Evolutionary conservation across 2,113 vertebrate species (phyloP).

Genomic region (Ctenomys sociabilis): DNA sequence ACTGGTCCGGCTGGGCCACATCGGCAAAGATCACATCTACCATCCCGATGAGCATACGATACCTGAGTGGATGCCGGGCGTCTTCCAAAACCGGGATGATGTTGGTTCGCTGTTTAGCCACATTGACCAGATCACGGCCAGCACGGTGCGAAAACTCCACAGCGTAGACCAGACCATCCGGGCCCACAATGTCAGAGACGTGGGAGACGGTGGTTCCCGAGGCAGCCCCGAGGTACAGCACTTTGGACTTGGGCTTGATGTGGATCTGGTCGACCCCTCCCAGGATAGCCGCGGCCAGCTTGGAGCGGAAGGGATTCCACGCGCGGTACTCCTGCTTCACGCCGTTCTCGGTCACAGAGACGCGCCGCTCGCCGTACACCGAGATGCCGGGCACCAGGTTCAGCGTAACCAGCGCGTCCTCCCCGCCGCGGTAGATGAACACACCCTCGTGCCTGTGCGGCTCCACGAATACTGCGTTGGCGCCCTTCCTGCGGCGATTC

Average conservation of each 20-base stretch:
- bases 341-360: slow-evolving; percentile 91
- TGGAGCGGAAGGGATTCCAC: slow-evolving; percentile 96
- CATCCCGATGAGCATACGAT: slow-evolving; percentile 96
- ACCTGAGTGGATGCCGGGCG: slow-evolving; percentile 93
- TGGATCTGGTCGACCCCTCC: slow-evolving; percentile 95
- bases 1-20: slow-evolving; percentile 95
- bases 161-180: slow-evolving; percentile 93
- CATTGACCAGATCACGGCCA: slow-evolving; percentile 93
- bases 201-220: slow-evolving; percentile 95
- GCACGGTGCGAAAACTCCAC: slow-evolving; percentile 95
- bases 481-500: slow-evolving; percentile 54
- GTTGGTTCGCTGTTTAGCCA: slow-evolving; percentile 95
- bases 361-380: slow-evolving; percentile 94
- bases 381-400: slow-evolving; percentile 93
- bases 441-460: slow-evolving; percentile 87
- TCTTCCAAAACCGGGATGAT: slow-evolving; percentile 96
- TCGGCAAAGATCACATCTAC: slow-evolving; percentile 96
- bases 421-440: slow-evolving; percentile 93
- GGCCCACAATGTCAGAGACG: slow-evolving; percentile 94
- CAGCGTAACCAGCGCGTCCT: slow-evolving; percentile 93
- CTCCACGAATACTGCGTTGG: background rate
- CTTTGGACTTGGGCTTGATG: slow-evolving; percentile 90
- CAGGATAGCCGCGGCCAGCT: slow-evolving; percentile 93
- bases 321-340: slow-evolving; percentile 92
- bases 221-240: slow-evolving; percentile 94